phyloP scores from a whole-genome alignment of 1,140 invertebrate species.

The Carposina sasakii region DNA sequence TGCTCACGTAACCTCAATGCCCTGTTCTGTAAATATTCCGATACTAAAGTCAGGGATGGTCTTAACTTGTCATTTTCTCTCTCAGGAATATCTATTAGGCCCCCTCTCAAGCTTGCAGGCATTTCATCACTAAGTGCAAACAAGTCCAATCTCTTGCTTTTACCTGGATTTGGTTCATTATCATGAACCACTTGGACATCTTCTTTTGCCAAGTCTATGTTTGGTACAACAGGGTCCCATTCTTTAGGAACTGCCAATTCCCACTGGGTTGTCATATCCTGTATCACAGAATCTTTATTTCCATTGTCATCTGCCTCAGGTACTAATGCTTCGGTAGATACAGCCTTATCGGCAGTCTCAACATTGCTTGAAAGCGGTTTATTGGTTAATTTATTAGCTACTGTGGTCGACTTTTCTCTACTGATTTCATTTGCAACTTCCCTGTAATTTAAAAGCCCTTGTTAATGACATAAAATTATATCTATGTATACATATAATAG shows the following conservation, averaged over 20 bases:
- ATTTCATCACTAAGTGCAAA: constrained; percentile 64
- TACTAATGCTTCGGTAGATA: neutral
- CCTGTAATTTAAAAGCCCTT: constrained; percentile 31
- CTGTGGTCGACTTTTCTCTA: constrained; percentile 45
- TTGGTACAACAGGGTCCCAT: constrained; percentile 43
- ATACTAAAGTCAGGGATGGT: constrained; percentile 47
- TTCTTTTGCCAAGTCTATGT: constrained; percentile 41
- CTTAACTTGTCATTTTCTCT: constrained; percentile 18
- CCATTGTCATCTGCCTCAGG: neutral
- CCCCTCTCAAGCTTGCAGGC: constrained; percentile 52
- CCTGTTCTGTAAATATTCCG: constrained; percentile 57
- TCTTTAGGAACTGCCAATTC: constrained; percentile 36
- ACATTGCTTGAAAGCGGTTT: constrained; percentile 18
- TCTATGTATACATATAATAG: no score
- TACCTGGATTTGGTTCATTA: constrained; percentile 34
- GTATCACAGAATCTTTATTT: constrained; percentile 21
- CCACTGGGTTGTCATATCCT: constrained; percentile 60
- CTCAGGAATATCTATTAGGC: constrained; percentile 19
- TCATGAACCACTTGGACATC: constrained; percentile 23
- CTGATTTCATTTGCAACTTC: constrained; percentile 59
- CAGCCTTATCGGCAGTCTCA: constrained; percentile 5
- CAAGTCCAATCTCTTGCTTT: constrained; percentile 42
- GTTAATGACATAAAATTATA: no score
- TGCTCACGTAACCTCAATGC: constrained; percentile 43
- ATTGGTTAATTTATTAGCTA: constrained; percentile 31